A percentile compares a stretch with the other conserved stretches of the same genome.
Conservation (phyloP, 2,113 vertebrate genomes). For the Protobothrops flavoviridis region DNA sequence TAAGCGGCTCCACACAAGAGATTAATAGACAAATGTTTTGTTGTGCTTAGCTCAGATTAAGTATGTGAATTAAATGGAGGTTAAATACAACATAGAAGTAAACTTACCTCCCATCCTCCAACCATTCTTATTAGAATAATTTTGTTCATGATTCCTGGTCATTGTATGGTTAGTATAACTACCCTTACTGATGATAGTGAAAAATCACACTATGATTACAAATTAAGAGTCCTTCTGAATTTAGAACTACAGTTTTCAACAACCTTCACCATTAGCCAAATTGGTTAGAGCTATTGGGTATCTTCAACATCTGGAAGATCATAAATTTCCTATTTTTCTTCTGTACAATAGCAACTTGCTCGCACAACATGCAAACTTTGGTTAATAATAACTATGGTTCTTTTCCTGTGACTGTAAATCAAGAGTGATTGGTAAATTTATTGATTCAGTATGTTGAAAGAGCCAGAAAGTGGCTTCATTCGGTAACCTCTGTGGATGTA, state of each 20-base stretch:
- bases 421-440: neutral
- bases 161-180: neutral
- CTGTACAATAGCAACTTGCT: neutral
- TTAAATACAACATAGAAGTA: neutral
- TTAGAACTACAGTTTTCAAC: neutral
- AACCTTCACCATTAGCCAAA: neutral
- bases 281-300: neutral
- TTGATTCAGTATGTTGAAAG: neutral
- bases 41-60: neutral
- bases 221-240: neutral
- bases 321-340: neutral
- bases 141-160: neutral
- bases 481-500: no score
- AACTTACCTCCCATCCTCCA: neutral
- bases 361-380: neutral
- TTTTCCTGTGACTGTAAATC: neutral
- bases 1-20: neutral
- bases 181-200: neutral
- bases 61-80: neutral
- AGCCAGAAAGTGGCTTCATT: neutral
- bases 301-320: neutral
- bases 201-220: neutral
- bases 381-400: neutral
- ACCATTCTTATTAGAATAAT: neutral
- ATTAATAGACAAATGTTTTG: neutral